phyloP scores from a whole-genome alignment of 2,888 invertebrate species.

The Cephalotes varians region DNA sequence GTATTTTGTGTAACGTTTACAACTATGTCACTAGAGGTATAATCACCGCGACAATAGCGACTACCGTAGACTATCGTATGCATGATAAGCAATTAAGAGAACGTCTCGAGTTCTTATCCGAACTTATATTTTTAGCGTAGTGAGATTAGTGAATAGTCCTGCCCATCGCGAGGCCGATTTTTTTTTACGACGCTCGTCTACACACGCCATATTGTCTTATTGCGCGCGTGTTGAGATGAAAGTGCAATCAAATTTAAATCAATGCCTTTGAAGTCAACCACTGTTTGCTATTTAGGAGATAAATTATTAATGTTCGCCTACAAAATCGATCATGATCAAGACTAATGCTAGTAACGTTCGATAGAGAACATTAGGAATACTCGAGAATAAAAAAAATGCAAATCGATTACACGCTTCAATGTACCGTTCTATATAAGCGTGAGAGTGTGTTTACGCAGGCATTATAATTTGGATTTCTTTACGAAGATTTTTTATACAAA shows the following conservation, averaged over 20 bases:
- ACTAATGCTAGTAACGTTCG: background rate
- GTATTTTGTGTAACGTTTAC: slow-evolving; percentile 70
- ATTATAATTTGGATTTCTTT: slow-evolving; percentile 28
- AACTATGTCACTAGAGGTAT: slow-evolving; percentile 69
- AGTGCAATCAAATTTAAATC: slow-evolving; percentile 45
- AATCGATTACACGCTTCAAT: slow-evolving; percentile 47
- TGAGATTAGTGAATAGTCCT: slow-evolving; percentile 17
- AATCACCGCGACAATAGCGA: slow-evolving; percentile 69
- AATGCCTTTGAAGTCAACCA: slow-evolving; percentile 6
- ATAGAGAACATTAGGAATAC: slow-evolving; percentile 4
- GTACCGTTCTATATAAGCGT: background rate
- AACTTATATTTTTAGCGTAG: slow-evolving; percentile 39
- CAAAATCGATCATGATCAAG: background rate
- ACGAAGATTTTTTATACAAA: slow-evolving; percentile 7
- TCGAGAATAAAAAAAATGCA: slow-evolving; percentile 5
- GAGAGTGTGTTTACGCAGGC: background rate
- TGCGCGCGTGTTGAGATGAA: background rate
- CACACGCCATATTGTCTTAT: background rate
- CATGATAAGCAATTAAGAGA: background rate
- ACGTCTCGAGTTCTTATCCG: slow-evolving; percentile 5
- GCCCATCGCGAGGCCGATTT: background rate
- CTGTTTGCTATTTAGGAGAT: slow-evolving; percentile 8
- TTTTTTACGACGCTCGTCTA: background rate
- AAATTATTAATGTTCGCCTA: slow-evolving; percentile 12
- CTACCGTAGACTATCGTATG: slow-evolving; percentile 34